A percentile compares a stretch with the other conserved stretches of the same genome.
phyloP scores from a whole-genome alignment of 2,797 vertebrate genomes.

The Amniataba percoides region DNA sequence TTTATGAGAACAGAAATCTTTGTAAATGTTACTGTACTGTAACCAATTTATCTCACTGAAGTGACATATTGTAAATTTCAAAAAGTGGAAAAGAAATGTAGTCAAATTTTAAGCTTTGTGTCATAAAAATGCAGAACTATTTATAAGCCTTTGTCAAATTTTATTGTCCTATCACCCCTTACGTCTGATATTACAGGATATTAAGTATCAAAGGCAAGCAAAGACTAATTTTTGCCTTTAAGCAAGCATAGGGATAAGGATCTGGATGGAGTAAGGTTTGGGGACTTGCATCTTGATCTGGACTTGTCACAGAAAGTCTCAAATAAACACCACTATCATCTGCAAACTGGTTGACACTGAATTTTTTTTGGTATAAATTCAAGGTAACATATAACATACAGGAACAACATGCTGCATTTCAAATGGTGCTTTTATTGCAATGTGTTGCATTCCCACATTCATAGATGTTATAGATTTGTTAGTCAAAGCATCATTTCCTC shows the following conservation, averaged over 20 bases:
- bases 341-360: background rate
- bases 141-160: background rate
- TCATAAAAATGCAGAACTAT: background rate
- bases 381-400: constrained; percentile 3
- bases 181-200: background rate
- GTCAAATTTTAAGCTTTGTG: background rate
- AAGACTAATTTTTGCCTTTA: no score
- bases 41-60: background rate
- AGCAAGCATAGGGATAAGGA: no score
- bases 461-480: constrained; percentile 90
- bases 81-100: background rate
- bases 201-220: no score
- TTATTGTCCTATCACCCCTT: background rate
- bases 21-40: constrained; percentile 2
- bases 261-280: no score
- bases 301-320: background rate
- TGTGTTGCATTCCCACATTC: constrained; percentile 91
- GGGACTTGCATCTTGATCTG: no score
- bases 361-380: background rate
- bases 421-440: constrained; percentile 92
- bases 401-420: constrained; percentile 73
- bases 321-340: constrained; percentile 7
- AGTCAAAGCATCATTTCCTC: constrained; percentile 89
- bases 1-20: background rate
- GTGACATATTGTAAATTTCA: background rate